Evolutionary conservation across 2,888 invertebrate genomes (phyloP).

Genomic region (Criorhina ranunculi): DNA sequence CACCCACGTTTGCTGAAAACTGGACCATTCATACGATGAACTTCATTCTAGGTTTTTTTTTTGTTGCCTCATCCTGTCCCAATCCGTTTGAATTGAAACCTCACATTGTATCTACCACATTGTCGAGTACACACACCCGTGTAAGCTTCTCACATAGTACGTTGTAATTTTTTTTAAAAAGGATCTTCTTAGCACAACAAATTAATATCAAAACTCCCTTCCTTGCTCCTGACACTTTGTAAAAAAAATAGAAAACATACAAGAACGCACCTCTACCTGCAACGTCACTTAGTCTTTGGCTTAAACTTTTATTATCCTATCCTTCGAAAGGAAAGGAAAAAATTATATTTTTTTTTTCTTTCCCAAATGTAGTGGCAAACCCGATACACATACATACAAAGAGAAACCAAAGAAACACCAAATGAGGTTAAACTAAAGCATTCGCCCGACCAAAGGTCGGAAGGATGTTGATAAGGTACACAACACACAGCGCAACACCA

Average conservation of each 20-base stretch:
- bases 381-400: not conserved
- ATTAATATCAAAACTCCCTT: slow-evolving; percentile 47
- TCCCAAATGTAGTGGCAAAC: slow-evolving; percentile 2
- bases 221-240: not conserved
- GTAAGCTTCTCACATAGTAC: not conserved
- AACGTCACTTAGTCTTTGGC: slow-evolving; percentile 45
- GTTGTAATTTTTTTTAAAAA: slow-evolving; percentile 14
- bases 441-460: slow-evolving; percentile 43
- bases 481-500: slow-evolving; percentile 22
- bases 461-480: slow-evolving; percentile 2
- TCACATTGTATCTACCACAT: not conserved
- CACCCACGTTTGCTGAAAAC: no score
- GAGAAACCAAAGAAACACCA: slow-evolving; percentile 35
- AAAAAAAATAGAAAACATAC: slow-evolving; percentile 1
- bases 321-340: no score
- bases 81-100: not conserved
- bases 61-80: no score
- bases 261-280: slow-evolving; percentile 30
- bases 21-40: no score
- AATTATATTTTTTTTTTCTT: no score
- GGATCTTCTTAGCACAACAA: slow-evolving; percentile 11
- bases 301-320: slow-evolving; percentile 55
- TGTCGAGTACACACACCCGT: not conserved
- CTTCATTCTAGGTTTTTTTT: no score
- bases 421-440: slow-evolving; percentile 56